Conservation (phyloP, 2,888 invertebrate species). For the Coenonympha arcania region DNA sequence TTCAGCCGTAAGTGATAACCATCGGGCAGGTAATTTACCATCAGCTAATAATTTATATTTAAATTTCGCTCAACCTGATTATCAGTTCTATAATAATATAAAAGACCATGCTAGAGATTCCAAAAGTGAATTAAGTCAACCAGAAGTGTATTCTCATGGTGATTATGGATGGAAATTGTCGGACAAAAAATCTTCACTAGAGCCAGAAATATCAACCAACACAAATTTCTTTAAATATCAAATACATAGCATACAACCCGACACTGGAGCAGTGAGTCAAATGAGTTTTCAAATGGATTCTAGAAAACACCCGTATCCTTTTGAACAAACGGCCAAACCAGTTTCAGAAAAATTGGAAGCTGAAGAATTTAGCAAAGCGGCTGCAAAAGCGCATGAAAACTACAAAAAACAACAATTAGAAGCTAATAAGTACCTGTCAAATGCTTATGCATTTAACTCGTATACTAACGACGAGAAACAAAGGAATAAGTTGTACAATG, state of each 20-base stretch:
- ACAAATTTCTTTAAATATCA: constrained; percentile 48
- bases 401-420: constrained; percentile 49
- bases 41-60: constrained; percentile 60
- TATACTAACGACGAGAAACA: constrained; percentile 46
- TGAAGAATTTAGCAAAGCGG: constrained; percentile 64
- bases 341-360: constrained; percentile 48
- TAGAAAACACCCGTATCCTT: constrained; percentile 46
- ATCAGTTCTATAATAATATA: constrained; percentile 41
- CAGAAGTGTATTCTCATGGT: constrained; percentile 57
- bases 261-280: constrained; percentile 51
- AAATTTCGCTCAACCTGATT: constrained; percentile 59
- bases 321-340: constrained; percentile 52
- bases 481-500: constrained; percentile 40
- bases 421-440: constrained; percentile 35
- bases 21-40: constrained; percentile 50
- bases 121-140: constrained; percentile 50
- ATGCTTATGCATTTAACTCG: constrained; percentile 29
- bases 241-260: constrained; percentile 38
- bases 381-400: constrained; percentile 61
- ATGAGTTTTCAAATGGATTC: constrained; percentile 63
- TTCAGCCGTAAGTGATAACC: constrained; percentile 48
- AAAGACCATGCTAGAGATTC: constrained; percentile 47
- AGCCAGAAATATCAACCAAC: constrained; percentile 41
- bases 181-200: constrained; percentile 50
- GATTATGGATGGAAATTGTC: constrained; percentile 68